Evolutionary conservation across 2,888 invertebrate species (phyloP), one percentile per base, ranked within the genome.

Genomic region (Brachyptera risi): DNA sequence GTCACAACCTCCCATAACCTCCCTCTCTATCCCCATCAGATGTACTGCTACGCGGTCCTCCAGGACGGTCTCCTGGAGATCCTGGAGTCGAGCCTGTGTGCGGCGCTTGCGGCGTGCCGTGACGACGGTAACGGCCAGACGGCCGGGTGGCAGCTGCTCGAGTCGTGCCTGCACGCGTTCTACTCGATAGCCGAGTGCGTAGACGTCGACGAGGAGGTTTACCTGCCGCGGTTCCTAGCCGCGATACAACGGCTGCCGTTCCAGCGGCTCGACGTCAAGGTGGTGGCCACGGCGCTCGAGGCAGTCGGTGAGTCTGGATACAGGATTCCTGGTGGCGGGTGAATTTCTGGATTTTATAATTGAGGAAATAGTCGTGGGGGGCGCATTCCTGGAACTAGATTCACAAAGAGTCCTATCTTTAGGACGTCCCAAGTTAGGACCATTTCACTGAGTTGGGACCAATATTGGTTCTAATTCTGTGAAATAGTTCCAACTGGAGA

Each of bases 11-110:
- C n/a, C n/a, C n/a, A n/a, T n/a, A n/a, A n/a, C n/a, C n/a, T n/a
- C n/a, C n/a, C n/a, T n/a, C n/a, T n/a, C n/a, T n/a, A n/a, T n/a
- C n/a, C n/a, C n/a, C n/a, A 73, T 7, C 73, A 88, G 88, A 87
- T 90, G 80, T 93, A 94, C 74, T 92, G 93, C 74, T 91, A 87
- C 75, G 86, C 85, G 68, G 85, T 95, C 4, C 76, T 95, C n/a
- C 84, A 87, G 65, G 82, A 86, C 42, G 82, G 84, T 71, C 83
- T 92, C 70, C 77, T 93, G 67, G 78, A 84, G 63, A 81, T 88
- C 59, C 80, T 94, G 66, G 84, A 85, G 60, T 78, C 78, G 4
- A 82, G 86, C 67, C 71, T 90, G 56, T 80, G 80, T 63, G 79
- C 81, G 66, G 78, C 82, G 0, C 74, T 84, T 37, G 69, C 74